Evolutionary conservation across 2,888 invertebrate species (phyloP).

Genomic region (Lepidochrysops patricia): DNA sequence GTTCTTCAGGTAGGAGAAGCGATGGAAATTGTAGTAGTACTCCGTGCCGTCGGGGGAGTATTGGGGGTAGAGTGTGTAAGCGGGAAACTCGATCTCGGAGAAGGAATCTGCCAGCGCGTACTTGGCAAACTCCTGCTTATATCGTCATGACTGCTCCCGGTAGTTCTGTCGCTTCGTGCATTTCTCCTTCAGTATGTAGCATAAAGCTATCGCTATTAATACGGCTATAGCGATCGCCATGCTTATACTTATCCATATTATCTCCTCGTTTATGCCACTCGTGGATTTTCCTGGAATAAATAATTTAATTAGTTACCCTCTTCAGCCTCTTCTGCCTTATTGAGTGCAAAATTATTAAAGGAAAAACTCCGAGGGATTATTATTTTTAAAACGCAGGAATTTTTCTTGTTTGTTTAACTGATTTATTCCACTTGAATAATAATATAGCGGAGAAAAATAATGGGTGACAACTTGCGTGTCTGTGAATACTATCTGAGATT

Average conservation of each 20-base stretch:
- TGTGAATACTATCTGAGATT: not conserved
- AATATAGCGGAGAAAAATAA: not conserved
- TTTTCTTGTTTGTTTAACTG: not conserved
- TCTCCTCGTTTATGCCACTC: constrained; percentile 90
- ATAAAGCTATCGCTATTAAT: constrained; percentile 86
- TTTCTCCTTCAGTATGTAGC: constrained; percentile 87
- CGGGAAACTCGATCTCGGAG: constrained; percentile 49
- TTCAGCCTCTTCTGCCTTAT: not conserved
- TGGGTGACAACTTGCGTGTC: not conserved
- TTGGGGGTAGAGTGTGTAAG: constrained; percentile 61
- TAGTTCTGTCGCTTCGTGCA: constrained; percentile 84
- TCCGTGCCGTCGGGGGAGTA: constrained; percentile 66
- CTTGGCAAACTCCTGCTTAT: constrained; percentile 66
- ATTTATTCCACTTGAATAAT: not conserved
- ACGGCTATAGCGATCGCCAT: constrained; percentile 89
- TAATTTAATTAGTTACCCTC: not conserved
- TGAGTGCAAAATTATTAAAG: not conserved
- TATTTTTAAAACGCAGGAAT: not conserved
- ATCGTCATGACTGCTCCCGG: constrained; percentile 81
- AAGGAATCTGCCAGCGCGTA: constrained; percentile 62
- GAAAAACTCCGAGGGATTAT: not conserved
- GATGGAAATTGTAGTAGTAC: constrained; percentile 66
- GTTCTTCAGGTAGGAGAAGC: constrained; percentile 58
- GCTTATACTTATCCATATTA: constrained; percentile 91
- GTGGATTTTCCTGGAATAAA: constrained; percentile 81